phyloP scores from a whole-genome alignment of 1,140 invertebrate genomes.

The Drosophila truncata region DNA sequence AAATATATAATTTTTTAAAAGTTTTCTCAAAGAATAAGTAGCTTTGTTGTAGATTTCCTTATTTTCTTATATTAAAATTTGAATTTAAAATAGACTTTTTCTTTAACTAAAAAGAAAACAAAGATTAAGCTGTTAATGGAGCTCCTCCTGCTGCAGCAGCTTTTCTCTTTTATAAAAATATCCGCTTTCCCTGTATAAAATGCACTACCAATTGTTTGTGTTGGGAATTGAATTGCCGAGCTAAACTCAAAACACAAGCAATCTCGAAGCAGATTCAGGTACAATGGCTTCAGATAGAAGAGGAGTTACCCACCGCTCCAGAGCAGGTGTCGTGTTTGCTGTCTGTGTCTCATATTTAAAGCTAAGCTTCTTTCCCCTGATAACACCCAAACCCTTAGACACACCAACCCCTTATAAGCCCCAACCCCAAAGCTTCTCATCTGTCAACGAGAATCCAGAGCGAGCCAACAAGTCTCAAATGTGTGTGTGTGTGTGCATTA shows the following conservation, averaged over 20 bases:
- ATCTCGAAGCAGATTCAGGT: conserved; percentile 6
- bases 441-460: conserved; percentile 36
- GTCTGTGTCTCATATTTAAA: conserved; percentile 34
- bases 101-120: too few species aligned
- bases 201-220: conserved; percentile 15
- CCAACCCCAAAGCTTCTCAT: conserved; percentile 7
- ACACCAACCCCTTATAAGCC: not conserved
- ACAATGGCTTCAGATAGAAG: not conserved
- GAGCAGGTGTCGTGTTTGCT: conserved; percentile 21
- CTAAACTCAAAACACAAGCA: conserved; percentile 13
- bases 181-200: not conserved
- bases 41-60: too few species aligned
- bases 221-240: conserved; percentile 18
- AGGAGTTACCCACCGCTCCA: not conserved
- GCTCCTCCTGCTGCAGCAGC: not conserved
- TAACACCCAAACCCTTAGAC: not conserved
- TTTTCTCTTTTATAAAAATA: not conserved
- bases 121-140: not conserved
- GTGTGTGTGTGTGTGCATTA: conserved; percentile 41
- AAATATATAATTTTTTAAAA: too few species aligned
- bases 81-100: too few species aligned
- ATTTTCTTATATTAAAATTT: not conserved
- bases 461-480: conserved; percentile 9
- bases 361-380: conserved; percentile 14
- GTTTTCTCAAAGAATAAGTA: too few species aligned